phyloP scores from a whole-genome alignment of 2,113 vertebrate genomes.

The Clarias gariepinus region DNA sequence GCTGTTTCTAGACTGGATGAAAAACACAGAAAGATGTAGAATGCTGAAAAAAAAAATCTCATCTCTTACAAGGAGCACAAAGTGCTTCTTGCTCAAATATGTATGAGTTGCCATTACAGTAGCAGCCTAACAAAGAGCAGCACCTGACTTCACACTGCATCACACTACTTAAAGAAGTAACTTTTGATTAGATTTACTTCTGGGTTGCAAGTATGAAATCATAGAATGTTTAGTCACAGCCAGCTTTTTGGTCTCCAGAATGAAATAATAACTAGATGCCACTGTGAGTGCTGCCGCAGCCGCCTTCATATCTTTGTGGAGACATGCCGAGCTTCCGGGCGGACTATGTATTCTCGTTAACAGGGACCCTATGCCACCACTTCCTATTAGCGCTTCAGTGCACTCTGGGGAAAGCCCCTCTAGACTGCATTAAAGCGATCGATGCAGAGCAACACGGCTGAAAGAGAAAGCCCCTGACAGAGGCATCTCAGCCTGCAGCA shows the following conservation, averaged over 20 bases:
- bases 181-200: neutral
- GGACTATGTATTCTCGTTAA: conserved; percentile 41
- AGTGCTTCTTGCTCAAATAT: conserved; percentile 32
- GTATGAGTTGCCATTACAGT: conserved; percentile 9
- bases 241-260: neutral
- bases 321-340: conserved; percentile 31
- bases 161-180: neutral
- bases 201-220: neutral
- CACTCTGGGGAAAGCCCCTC: conserved; percentile 47
- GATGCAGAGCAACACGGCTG: conserved; percentile 50
- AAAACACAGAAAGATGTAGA: conserved; percentile 23
- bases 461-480: conserved; percentile 48
- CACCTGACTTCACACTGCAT: neutral
- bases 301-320: neutral
- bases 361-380: conserved; percentile 50
- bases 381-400: conserved; percentile 55
- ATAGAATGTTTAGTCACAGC: neutral
- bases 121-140: conserved; percentile 1
- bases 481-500: conserved; percentile 31
- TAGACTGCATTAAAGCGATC: conserved; percentile 61
- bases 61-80: neutral
- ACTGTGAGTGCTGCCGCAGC: neutral
- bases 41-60: conserved; percentile 13
- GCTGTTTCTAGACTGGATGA: conserved; percentile 81
- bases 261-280: neutral